Evolutionary conservation across 1,140 invertebrate genomes (phyloP).

Genomic region (Drosophila kanapiae): DNA sequence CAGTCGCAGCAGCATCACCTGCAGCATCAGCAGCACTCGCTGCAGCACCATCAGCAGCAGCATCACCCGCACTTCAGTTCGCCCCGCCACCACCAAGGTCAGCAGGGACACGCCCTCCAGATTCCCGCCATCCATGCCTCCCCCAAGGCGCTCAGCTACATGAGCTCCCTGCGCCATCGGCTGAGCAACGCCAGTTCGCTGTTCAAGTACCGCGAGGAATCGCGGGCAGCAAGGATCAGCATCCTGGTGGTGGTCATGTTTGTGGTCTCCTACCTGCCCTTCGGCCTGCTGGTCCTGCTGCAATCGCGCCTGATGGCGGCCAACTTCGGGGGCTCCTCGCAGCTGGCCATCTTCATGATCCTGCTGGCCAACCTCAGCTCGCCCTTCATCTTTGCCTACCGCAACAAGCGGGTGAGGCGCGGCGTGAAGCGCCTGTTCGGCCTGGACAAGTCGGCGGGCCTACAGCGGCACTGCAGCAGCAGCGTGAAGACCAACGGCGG

Average conservation of each 20-base stretch:
- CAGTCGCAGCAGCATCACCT: constrained; percentile 47
- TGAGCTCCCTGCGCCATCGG: constrained; percentile 90
- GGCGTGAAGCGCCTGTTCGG: constrained; percentile 89
- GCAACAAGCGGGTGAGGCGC: constrained; percentile 91
- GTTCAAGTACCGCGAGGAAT: constrained; percentile 93
- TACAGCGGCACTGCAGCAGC: constrained; percentile 74
- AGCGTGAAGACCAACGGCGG: constrained; percentile 64
- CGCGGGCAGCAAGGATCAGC: constrained; percentile 92
- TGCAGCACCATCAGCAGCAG: constrained; percentile 49
- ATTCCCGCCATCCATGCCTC: constrained; percentile 81
- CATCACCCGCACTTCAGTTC: constrained; percentile 61
- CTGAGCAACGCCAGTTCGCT: constrained; percentile 94
- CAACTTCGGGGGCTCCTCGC: constrained; percentile 70
- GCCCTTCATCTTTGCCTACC: constrained; percentile 92
- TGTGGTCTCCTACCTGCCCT: constrained; percentile 90
- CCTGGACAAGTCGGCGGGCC: constrained; percentile 79
- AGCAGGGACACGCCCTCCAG: constrained; percentile 69
- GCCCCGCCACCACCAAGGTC: constrained; percentile 21
- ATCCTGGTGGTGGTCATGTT: constrained; percentile 90
- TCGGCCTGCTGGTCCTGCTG: constrained; percentile 87
- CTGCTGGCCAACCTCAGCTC: constrained; percentile 90
- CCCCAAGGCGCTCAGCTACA: constrained; percentile 86
- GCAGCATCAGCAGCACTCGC: constrained; percentile 33
- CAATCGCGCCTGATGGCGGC: constrained; percentile 69
- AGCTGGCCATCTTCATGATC: constrained; percentile 88